Percentiles rank a stretch among this genome's conserved stretches.
Conservation (phyloP, 2,888 invertebrate species). For the Loripinus fragilis region DNA sequence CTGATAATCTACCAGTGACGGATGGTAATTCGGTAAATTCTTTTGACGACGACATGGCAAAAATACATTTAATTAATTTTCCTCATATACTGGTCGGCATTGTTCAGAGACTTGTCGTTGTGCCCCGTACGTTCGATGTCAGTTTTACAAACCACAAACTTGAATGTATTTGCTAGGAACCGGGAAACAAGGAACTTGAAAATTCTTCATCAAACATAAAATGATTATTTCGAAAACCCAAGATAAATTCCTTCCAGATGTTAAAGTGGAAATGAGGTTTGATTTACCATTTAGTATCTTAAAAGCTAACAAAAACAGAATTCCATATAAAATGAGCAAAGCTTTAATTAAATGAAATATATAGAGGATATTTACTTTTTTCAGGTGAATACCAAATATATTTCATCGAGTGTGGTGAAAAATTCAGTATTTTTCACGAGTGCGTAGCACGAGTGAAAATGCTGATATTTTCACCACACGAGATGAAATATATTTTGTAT, state of each 20-base stretch:
- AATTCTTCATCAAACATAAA: not conserved
- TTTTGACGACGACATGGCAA: conserved; percentile 47
- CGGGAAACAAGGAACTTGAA: not conserved
- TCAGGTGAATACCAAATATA: no score
- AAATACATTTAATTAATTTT: conserved; percentile 56
- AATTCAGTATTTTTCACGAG: no score
- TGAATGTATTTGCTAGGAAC: conserved; percentile 33
- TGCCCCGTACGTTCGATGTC: conserved; percentile 38
- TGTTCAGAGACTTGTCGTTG: not conserved
- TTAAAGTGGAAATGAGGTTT: not conserved
- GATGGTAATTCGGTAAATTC: conserved; percentile 16
- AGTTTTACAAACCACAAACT: conserved; percentile 41
- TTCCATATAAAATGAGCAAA: no score
- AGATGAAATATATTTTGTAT: no score
- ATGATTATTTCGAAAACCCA: not conserved
- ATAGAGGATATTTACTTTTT: no score
- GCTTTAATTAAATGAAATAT: no score
- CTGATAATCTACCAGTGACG: conserved; percentile 6
- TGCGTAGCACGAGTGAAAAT: no score
- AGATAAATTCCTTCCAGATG: not conserved
- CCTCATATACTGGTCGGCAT: conserved; percentile 46
- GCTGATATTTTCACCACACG: no score
- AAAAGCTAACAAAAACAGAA: no score
- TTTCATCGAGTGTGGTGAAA: no score
- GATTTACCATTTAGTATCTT: no score